A percentile compares a stretch with the other conserved stretches of the same genome.
Conservation (phyloP, 53 echinoderm and acorn worm genomes). For the Echinometra lucunter region DNA sequence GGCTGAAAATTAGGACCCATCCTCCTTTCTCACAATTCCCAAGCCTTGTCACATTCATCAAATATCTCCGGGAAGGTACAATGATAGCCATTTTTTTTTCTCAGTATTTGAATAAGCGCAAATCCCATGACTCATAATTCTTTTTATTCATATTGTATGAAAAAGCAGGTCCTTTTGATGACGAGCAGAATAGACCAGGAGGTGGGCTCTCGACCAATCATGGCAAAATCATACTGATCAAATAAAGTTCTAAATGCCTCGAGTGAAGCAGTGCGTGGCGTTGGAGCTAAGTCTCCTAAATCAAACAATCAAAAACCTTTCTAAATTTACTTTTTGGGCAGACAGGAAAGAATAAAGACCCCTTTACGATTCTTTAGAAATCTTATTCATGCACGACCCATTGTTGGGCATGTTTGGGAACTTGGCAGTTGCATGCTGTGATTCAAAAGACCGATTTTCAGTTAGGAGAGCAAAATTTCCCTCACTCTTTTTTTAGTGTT, state of each 20-base stretch:
- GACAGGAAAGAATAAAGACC: slow-evolving; percentile 43
- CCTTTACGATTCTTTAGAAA: slow-evolving; percentile 21
- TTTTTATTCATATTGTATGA: neutral
- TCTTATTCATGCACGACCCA: neutral
- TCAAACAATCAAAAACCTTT: slow-evolving; percentile 30
- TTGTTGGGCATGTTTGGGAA: slow-evolving; percentile 50
- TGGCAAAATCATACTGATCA: slow-evolving; percentile 51
- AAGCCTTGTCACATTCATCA: slow-evolving; percentile 20
- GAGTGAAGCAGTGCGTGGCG: slow-evolving; percentile 11
- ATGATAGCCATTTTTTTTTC: slow-evolving; percentile 12
- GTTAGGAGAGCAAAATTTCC: slow-evolving; percentile 12
- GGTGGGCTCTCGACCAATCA: slow-evolving; percentile 30
- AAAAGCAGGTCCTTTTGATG: slow-evolving; percentile 43
- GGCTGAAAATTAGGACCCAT: slow-evolving; percentile 46
- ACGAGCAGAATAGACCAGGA: slow-evolving; percentile 40
- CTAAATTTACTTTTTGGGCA: slow-evolving; percentile 41
- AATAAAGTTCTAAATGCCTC: slow-evolving; percentile 18
- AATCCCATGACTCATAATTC: slow-evolving; percentile 58
- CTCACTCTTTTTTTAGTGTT: neutral
- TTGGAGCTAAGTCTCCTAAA: slow-evolving; percentile 12
- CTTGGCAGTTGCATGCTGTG: slow-evolving; percentile 25
- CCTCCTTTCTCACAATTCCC: slow-evolving; percentile 41
- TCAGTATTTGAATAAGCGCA: slow-evolving; percentile 10
- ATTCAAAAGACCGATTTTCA: slow-evolving; percentile 11
- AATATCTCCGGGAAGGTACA: neutral